phyloP scores from a whole-genome alignment of 2,888 invertebrate species.

The Philereme vetulata region DNA sequence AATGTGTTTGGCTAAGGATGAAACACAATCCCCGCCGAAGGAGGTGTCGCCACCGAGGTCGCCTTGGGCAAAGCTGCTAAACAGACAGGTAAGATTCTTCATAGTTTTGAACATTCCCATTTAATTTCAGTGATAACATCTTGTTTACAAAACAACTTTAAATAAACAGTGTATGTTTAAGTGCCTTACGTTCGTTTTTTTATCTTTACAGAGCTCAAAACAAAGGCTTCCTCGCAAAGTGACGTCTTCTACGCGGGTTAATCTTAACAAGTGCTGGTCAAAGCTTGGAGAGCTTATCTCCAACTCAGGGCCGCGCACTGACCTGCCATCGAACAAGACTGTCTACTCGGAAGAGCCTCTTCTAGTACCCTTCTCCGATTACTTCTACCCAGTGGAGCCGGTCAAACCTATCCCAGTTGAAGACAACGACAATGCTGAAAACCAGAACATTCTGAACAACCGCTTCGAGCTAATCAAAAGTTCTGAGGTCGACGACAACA shows the following conservation, averaged over 20 bases:
- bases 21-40: slow-evolving; percentile 70
- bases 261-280: slow-evolving; percentile 86
- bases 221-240: slow-evolving; percentile 84
- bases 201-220: slow-evolving; percentile 80
- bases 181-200: slow-evolving; percentile 38
- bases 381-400: slow-evolving; percentile 71
- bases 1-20: slow-evolving; percentile 84
- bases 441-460: slow-evolving; percentile 73
- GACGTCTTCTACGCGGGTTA: slow-evolving; percentile 83
- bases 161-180: slow-evolving; percentile 19
- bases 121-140: slow-evolving; percentile 2
- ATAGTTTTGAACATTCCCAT: slow-evolving; percentile 18
- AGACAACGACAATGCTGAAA: slow-evolving; percentile 75
- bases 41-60: slow-evolving; percentile 77
- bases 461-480: slow-evolving; percentile 71
- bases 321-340: slow-evolving; percentile 79
- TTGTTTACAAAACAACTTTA: slow-evolving; percentile 6
- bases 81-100: slow-evolving; percentile 77
- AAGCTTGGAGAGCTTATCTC: slow-evolving; percentile 84
- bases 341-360: slow-evolving; percentile 73
- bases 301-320: slow-evolving; percentile 69
- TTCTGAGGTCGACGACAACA: slow-evolving; percentile 81
- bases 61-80: slow-evolving; percentile 83
- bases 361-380: slow-evolving; percentile 70
- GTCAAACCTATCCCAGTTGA: slow-evolving; percentile 71